phyloP scores from a whole-genome alignment of 2,888 invertebrate species.

The Malthinus seriepunctatus region DNA sequence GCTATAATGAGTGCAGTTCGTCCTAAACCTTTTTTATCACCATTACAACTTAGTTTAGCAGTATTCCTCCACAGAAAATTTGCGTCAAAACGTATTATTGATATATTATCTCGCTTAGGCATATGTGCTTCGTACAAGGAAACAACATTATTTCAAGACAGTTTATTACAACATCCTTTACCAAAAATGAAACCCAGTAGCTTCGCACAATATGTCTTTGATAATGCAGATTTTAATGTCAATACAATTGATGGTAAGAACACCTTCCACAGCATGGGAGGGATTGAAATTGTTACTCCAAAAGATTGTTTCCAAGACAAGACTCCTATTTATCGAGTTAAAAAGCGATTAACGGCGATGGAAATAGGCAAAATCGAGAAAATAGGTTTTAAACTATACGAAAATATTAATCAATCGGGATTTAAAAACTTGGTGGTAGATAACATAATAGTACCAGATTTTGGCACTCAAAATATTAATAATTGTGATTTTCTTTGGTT shows the following conservation, averaged over 20 bases:
- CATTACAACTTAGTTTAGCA: constrained; percentile 8
- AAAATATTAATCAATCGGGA: background rate
- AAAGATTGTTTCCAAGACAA: background rate
- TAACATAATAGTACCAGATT: background rate
- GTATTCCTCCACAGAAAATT: constrained; percentile 29
- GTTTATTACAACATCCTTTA: background rate
- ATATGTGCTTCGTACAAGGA: constrained; percentile 36
- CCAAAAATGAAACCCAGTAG: background rate
- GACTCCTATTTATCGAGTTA: background rate
- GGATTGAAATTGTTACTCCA: background rate
- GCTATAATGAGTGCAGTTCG: constrained; percentile 19
- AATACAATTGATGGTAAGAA: constrained; percentile 37
- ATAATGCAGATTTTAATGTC: constrained; percentile 45
- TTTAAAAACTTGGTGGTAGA: background rate
- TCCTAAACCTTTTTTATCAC: background rate
- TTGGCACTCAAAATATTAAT: background rate
- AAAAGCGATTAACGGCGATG: background rate
- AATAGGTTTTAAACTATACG: background rate
- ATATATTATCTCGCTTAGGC: constrained; percentile 33
- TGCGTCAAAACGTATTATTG: constrained; percentile 32
- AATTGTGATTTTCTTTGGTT: background rate
- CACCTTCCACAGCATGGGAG: background rate
- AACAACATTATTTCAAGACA: constrained; percentile 32
- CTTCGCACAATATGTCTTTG: constrained; percentile 39
- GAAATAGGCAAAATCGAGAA: background rate